phyloP scores from a whole-genome alignment of 2,888 invertebrate genomes.

The Flexamia atlantica region DNA sequence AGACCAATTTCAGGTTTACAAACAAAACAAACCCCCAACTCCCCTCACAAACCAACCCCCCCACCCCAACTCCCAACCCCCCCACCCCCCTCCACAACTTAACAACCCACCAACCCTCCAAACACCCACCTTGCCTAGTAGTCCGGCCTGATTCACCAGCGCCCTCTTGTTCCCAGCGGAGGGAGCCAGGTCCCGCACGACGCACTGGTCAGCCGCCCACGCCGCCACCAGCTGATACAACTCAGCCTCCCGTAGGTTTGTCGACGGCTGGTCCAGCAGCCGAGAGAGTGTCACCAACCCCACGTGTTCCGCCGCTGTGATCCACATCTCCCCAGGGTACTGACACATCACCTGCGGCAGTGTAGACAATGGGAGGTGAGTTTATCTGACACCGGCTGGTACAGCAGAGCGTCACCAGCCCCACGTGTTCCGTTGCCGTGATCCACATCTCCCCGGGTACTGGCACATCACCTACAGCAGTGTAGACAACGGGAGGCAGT shows the following conservation, averaged over 20 bases:
- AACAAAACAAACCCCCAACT: no score
- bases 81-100: no score
- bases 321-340: constrained; percentile 78
- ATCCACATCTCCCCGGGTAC: constrained; percentile 78
- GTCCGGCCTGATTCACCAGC: constrained; percentile 75
- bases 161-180: constrained; percentile 76
- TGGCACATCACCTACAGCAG: constrained; percentile 76
- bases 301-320: constrained; percentile 76
- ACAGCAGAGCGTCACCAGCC: constrained; percentile 77
- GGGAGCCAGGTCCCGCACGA: constrained; percentile 74
- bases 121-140: constrained; percentile 74
- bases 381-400: no score
- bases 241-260: constrained; percentile 78
- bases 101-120: no score
- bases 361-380: no score
- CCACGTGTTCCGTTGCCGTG: constrained; percentile 76
- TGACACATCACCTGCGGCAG: constrained; percentile 76
- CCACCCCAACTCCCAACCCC: no score
- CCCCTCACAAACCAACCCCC: no score
- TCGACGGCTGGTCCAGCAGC: constrained; percentile 76
- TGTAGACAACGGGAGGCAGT: no score
- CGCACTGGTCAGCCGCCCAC: constrained; percentile 78
- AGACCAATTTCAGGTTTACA: no score
- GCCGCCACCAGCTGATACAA: constrained; percentile 77
- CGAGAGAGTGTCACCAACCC: constrained; percentile 76